Conservation (phyloP, 2,888 invertebrate species). For the Alentia gelatinosa region DNA sequence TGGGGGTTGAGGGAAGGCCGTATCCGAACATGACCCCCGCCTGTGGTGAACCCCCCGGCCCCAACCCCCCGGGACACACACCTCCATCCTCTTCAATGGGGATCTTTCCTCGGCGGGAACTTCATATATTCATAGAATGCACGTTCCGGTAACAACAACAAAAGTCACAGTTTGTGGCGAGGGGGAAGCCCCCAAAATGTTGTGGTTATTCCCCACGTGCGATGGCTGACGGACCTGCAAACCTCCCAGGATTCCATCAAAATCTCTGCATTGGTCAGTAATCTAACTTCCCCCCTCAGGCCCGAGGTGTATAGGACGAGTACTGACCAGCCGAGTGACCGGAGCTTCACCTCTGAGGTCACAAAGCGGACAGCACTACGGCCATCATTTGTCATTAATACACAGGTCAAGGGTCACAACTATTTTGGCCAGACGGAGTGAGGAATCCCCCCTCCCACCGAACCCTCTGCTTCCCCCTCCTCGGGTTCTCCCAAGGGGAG, state of each 20-base stretch:
- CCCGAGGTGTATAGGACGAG: constrained; percentile 14
- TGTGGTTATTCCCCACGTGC: too few species aligned
- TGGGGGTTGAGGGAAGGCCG: neutral
- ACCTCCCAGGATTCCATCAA: neutral
- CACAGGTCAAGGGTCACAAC: constrained; percentile 39
- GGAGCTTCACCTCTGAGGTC: constrained; percentile 48
- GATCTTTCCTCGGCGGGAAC: neutral
- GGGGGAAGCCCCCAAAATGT: too few species aligned
- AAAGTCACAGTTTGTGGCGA: too few species aligned
- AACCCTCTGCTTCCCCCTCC: neutral
- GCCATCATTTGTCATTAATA: constrained; percentile 17
- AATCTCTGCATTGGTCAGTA: neutral
- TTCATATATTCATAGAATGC: too few species aligned
- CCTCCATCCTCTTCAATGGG: too few species aligned
- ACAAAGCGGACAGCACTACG: constrained; percentile 33
- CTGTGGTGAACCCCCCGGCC: neutral
- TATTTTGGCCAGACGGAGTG: constrained; percentile 42
- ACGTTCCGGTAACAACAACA: too few species aligned
- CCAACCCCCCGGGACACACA: too few species aligned
- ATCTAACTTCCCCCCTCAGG: neutral
- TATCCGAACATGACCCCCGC: neutral
- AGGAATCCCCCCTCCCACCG: neutral
- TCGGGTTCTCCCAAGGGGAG: neutral
- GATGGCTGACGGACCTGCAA: too few species aligned
- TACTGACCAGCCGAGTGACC: constrained; percentile 28